A percentile compares a stretch with the other conserved stretches of the same genome.
Evolutionary conservation across 2,113 vertebrate species (phyloP).

Genomic region (Corapipo altera): DNA sequence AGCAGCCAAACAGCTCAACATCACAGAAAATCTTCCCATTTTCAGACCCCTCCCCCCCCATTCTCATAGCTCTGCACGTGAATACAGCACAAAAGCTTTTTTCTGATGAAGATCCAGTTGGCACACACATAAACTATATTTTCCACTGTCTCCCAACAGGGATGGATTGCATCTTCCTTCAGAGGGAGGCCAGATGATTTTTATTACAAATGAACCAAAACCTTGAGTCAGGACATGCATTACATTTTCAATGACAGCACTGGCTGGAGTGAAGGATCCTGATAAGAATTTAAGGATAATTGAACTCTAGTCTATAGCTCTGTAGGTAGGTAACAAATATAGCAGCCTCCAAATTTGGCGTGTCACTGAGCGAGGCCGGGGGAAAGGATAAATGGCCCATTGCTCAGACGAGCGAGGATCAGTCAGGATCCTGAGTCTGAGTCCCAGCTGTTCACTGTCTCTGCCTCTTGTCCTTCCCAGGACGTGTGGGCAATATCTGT

Average conservation of each 20-base stretch:
- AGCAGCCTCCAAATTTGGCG: neutral
- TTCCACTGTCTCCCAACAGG: neutral
- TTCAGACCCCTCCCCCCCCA: neutral
- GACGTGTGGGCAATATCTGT: neutral
- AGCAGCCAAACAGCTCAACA: conserved; percentile 4
- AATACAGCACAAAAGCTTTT: conserved; percentile 6
- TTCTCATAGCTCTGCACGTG: neutral
- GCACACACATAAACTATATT: conserved; percentile 20
- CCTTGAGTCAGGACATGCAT: conserved; percentile 51
- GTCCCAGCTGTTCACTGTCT: neutral
- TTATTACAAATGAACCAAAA: conserved; percentile 56
- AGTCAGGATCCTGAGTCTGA: neutral
- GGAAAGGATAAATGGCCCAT: neutral
- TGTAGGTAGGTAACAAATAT: conserved; percentile 7
- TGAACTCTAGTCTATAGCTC: neutral
- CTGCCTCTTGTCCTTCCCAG: neutral
- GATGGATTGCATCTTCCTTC: conserved; percentile 38
- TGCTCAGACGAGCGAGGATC: neutral
- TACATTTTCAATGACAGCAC: conserved; percentile 28
- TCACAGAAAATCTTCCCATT: neutral
- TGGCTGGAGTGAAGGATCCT: conserved; percentile 17
- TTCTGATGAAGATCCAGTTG: conserved; percentile 47
- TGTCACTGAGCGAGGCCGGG: neutral
- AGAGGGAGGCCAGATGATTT: conserved; percentile 42
- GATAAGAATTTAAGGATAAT: conserved; percentile 27